A percentile compares a stretch with the other conserved stretches of the same genome.
These are phyloP conservation scores for Operophtera brumata DNA, from an alignment of 2,888 invertebrate genomes.

Conservation along the genomic window DNA sequence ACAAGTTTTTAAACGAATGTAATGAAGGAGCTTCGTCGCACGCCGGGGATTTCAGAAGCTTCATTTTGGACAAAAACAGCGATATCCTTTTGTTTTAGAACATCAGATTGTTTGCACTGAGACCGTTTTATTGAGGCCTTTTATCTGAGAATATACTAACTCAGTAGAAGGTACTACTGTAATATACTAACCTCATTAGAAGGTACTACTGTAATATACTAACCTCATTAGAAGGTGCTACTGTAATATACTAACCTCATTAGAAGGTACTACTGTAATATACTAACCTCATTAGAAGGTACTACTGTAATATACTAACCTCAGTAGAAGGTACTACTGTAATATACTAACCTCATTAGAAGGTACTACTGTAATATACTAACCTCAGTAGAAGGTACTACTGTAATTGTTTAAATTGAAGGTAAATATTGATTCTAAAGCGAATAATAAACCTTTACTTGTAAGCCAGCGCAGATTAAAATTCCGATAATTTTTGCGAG, in stretches of 20 bases:
- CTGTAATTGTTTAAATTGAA: constrained; percentile 11
- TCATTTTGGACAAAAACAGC: constrained; percentile 10
- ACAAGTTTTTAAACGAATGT: constrained; percentile 27
- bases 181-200: no score
- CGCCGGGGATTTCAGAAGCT: constrained; percentile 12
- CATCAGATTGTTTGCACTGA: constrained; percentile 22
- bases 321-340: no score
- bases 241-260: no score
- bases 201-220: no score
- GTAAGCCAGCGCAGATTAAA: neutral
- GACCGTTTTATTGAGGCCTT: constrained; percentile 20
- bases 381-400: no score
- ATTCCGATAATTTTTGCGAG: neutral
- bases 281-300: no score
- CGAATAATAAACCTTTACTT: neutral
- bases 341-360: no score
- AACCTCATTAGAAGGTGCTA: no score
- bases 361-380: no score
- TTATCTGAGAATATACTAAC: constrained; percentile 13
- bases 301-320: no score
- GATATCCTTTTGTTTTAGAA: constrained; percentile 20
- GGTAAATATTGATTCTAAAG: neutral
- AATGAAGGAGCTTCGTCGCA: constrained; percentile 23
- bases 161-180: no score
- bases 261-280: no score